Percentiles rank a stretch among this genome's conserved stretches.
Conservation (phyloP, 2,888 invertebrate genomes). For the Asteroscopus sphinx region DNA sequence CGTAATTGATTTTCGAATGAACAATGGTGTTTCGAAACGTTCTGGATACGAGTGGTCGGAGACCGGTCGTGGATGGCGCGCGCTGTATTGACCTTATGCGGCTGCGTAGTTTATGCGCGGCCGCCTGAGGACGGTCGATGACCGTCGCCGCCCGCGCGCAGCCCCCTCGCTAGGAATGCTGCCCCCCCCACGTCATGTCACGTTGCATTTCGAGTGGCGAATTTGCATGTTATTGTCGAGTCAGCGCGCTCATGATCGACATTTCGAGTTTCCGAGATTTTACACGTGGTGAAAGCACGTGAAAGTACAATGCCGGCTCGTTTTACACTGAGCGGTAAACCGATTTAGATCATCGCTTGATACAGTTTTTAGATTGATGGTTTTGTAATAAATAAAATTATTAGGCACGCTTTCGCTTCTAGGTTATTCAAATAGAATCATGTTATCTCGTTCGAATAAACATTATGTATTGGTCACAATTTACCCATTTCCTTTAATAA, state of each 20-base stretch:
- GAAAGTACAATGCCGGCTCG: slow-evolving; percentile 58
- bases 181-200: slow-evolving; percentile 75
- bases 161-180: slow-evolving; percentile 81
- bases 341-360: slow-evolving; percentile 59
- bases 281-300: slow-evolving; percentile 71
- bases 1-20: slow-evolving; percentile 82
- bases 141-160: slow-evolving; percentile 76
- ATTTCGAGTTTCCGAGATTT: slow-evolving; percentile 51
- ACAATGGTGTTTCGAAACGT: slow-evolving; percentile 82
- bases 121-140: slow-evolving; percentile 88
- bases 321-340: slow-evolving; percentile 61
- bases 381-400: slow-evolving; percentile 55
- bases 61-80: slow-evolving; percentile 69
- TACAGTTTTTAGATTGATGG: slow-evolving; percentile 60
- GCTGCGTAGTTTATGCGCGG: slow-evolving; percentile 86
- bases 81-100: slow-evolving; percentile 87
- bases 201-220: slow-evolving; percentile 85
- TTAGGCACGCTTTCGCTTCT: slow-evolving; percentile 24
- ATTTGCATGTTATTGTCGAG: slow-evolving; percentile 79
- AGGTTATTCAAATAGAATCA: slow-evolving; percentile 5
- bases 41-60: slow-evolving; percentile 53
- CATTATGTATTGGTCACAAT: not conserved
- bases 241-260: slow-evolving; percentile 66
- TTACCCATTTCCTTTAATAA: slow-evolving; percentile 12
- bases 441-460: not conserved